These are phyloP conservation scores for Halichoeres trimaculatus DNA, from an alignment of 2,113 vertebrate genomes.

Conservation along the genomic window DNA sequence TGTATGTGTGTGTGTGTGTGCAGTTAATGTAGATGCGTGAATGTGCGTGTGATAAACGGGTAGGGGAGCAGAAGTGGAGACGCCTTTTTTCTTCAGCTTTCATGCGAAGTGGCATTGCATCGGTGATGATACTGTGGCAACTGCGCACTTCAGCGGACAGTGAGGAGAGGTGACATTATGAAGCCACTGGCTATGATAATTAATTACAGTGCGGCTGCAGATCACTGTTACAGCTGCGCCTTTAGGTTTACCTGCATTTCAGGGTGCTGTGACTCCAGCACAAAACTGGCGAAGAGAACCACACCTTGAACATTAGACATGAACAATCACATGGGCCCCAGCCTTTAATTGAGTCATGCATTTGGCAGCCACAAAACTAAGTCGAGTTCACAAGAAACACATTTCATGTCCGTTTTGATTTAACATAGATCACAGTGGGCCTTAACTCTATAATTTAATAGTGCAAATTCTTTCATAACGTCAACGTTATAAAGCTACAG, in stretches of 20 bases:
- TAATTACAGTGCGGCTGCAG: conserved; percentile 43
- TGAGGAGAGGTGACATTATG: conserved; percentile 56
- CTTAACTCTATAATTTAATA: neutral
- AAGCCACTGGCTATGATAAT: conserved; percentile 39
- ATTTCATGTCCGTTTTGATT: neutral
- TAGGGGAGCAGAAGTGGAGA: conserved; percentile 25
- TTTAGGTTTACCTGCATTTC: conserved; percentile 53
- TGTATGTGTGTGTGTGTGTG: conserved; percentile 17
- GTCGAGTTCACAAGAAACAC: neutral
- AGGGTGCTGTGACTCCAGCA: conserved; percentile 21
- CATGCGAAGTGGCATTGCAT: conserved; percentile 46
- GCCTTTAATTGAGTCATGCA: conserved; percentile 53
- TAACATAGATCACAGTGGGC: conserved; percentile 8
- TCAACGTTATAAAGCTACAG: neutral
- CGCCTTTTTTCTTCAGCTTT: conserved; percentile 62
- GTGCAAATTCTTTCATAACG: conserved; percentile 16
- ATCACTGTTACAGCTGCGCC: conserved; percentile 41
- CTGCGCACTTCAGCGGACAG: conserved; percentile 30
- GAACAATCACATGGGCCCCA: conserved; percentile 56
- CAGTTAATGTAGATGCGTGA: conserved; percentile 40
- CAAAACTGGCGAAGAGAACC: conserved; percentile 67
- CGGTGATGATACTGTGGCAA: conserved; percentile 52
- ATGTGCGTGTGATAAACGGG: conserved; percentile 21
- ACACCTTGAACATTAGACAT: conserved; percentile 72
- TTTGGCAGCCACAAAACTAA: conserved; percentile 15